These are phyloP conservation scores for Drosophila hamatofila DNA, from an alignment of 2,888 invertebrate genomes.

Conservation along the genomic window DNA sequence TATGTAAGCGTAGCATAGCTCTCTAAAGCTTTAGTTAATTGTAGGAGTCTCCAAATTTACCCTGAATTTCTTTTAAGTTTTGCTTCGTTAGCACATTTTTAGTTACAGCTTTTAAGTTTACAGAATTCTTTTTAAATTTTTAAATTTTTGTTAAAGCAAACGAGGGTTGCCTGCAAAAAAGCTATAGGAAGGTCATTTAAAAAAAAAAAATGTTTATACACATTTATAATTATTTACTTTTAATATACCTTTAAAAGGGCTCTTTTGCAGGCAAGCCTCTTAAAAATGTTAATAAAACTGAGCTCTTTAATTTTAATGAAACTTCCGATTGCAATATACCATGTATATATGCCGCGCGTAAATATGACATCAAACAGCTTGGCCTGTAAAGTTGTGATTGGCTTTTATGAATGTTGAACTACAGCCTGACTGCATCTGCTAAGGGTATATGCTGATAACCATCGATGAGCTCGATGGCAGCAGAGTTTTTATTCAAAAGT, in stretches of 20 bases:
- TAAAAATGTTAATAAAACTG: background rate
- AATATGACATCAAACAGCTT: background rate
- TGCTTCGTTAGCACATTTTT: background rate
- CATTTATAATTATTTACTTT: background rate
- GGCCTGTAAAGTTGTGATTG: background rate
- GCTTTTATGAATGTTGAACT: background rate
- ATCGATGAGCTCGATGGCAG: background rate
- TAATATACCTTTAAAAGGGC: too few species aligned
- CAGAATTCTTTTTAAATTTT: background rate
- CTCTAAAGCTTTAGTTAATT: conserved; percentile 1
- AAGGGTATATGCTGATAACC: background rate
- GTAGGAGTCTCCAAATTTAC: background rate
- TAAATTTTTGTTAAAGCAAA: too few species aligned
- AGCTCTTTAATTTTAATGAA: background rate
- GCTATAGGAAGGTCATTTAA: too few species aligned
- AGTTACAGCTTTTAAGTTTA: background rate
- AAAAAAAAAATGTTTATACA: too few species aligned
- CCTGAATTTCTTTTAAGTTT: background rate
- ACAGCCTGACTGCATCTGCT: background rate
- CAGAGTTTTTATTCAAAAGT: background rate
- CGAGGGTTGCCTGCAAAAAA: too few species aligned
- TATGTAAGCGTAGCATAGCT: conserved; percentile 1
- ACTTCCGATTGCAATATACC: background rate
- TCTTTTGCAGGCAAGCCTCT: background rate
- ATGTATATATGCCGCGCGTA: background rate